Base-by-base conservation (phyloP, 2,888 invertebrate species). In the Pandemis heparana region DNA sequence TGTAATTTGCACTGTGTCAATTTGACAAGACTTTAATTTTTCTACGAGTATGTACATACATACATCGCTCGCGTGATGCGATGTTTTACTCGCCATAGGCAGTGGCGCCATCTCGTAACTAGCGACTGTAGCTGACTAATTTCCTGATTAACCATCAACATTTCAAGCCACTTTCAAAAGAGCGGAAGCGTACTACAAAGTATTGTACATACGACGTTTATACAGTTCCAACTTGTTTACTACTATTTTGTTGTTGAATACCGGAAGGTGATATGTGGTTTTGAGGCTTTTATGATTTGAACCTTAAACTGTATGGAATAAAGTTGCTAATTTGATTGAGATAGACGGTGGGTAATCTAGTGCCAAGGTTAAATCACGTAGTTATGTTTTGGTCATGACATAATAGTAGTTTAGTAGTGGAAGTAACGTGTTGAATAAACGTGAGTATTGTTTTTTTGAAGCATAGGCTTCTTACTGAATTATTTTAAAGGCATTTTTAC, bases 61-160 rank as follows among this genome's bases (percentile, higher is more conserved):
- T 32, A 1, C 23, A 32, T 51, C 51, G 43, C 12, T 43, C 16
- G 12, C 46, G 51, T 16, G 7, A 51, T 16, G 14, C 51, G 14
- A 53, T 18, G 23, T 5, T 23, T 23, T 12, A 8, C n/a, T n/a
- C 16, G 14, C 8, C 12, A 16, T 41, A 39, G 39, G 53, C 18
- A 18, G 65, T 41, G 7, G 53, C 65, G 65, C 65, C 65, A 66
- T 53, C 53, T 39, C 18, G 39, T 56, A 18, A 14, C 41, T 41
- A 43, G 56, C 43, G 39, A 51, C 18, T 0, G 12, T 8, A 67
- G 8, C 9, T n/a, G 18, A 9, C 23, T 14, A 9, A 41, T 43
- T 56, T 56, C 56, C 56, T 14, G 14, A 18, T 41, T 8, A 38
- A 60, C 7, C 14, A 41, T 23, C 43, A 56, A 18, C 41, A 23